These are phyloP conservation scores for Peucedramus taeniatus DNA, from an alignment of 2,113 vertebrate genomes.

Conservation along the genomic window DNA sequence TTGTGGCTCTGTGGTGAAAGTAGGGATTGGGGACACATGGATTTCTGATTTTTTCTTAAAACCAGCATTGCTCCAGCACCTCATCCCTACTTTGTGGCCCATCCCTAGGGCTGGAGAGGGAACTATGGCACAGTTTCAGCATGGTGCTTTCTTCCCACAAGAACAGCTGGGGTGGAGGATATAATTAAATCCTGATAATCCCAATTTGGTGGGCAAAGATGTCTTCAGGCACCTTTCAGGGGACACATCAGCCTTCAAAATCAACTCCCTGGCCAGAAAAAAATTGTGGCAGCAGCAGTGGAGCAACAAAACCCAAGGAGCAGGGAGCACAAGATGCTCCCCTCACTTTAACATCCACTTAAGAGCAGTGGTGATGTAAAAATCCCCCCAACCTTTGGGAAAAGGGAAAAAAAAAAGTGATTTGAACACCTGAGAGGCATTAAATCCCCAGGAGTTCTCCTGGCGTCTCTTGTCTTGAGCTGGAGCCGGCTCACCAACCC, in stretches of 20 bases:
- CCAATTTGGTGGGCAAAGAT: not conserved
- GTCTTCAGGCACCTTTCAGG: not conserved
- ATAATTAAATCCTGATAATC: not conserved
- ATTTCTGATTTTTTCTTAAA: not conserved
- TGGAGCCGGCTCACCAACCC: not conserved
- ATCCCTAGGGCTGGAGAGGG: not conserved
- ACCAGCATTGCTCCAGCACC: not conserved
- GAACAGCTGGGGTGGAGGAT: rapidly evolving
- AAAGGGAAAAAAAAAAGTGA: not conserved
- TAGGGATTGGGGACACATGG: not conserved
- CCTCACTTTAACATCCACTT: not conserved
- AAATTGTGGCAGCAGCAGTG: not conserved
- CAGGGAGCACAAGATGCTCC: not conserved
- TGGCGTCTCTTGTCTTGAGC: rapidly evolving
- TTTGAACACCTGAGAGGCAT: not conserved
- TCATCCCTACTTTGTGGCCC: not conserved
- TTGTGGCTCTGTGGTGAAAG: not conserved
- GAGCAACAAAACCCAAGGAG: not conserved
- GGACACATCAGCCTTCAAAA: not conserved
- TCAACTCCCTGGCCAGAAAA: not conserved
- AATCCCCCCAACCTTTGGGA: not conserved
- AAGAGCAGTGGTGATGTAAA: not conserved
- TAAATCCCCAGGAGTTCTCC: not conserved
- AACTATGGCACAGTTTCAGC: not conserved
- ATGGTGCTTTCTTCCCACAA: not conserved